phyloP scores from a whole-genome alignment of 2,113 vertebrate genomes.

The Coregonus clupeaformis region DNA sequence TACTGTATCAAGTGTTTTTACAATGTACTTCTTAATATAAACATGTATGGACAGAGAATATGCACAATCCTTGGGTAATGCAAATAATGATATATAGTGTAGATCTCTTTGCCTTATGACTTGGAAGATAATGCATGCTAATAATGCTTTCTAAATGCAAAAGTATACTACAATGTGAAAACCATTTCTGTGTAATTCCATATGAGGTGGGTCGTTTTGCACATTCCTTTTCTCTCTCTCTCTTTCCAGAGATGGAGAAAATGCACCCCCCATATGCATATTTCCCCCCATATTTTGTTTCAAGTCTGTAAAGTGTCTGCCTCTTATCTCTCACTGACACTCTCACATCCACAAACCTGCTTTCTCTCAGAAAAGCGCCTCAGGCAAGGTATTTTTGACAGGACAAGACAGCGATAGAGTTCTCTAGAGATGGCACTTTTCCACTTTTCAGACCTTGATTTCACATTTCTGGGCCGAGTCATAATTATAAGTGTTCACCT shows the following conservation, averaged over 20 bases:
- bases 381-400: conserved; percentile 45
- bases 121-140: background rate
- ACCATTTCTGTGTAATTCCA: background rate
- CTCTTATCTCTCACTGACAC: conserved; percentile 23
- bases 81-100: too few relatives aligned
- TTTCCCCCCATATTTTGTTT: conserved; percentile 25
- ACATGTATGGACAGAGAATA: too few relatives aligned
- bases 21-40: too few relatives aligned
- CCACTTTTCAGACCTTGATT: conserved; percentile 27
- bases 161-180: background rate
- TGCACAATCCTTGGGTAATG: too few relatives aligned
- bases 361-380: conserved; percentile 18
- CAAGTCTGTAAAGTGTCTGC: conserved; percentile 14
- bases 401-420: conserved; percentile 37
- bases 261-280: background rate
- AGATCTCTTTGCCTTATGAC: too few relatives aligned
- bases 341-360: conserved; percentile 14
- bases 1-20: too few relatives aligned
- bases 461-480: conserved; percentile 25
- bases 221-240: background rate
- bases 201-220: background rate
- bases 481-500: conserved; percentile 13
- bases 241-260: conserved; percentile 1
- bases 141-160: background rate
- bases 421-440: conserved; percentile 21